Evolutionary conservation across 2,113 vertebrate species (phyloP).

Genomic region (Colinus virginianus): DNA sequence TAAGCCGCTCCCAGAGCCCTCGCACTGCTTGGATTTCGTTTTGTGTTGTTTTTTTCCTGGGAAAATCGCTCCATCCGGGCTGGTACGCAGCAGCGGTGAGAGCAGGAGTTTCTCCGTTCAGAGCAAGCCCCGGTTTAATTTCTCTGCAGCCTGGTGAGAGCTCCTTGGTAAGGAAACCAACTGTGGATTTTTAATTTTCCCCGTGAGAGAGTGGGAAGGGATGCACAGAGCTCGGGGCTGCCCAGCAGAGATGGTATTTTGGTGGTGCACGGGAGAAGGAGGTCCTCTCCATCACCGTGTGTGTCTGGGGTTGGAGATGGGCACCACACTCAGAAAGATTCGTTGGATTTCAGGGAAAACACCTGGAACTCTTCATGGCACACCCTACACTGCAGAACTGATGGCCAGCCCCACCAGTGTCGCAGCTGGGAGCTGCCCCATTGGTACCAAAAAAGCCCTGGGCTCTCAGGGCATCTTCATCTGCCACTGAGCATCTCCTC

Average conservation of each 20-base stretch:
- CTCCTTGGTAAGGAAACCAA: background rate
- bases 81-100: background rate
- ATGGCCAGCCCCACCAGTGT: accelerated
- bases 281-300: background rate
- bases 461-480: background rate
- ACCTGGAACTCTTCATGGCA: background rate
- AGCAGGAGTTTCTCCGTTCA: accelerated
- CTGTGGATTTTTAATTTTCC: background rate
- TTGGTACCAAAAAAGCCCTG: accelerated
- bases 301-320: background rate
- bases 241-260: accelerated
- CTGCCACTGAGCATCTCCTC: background rate
- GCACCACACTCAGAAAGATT: background rate
- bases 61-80: background rate
- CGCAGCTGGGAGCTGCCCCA: background rate
- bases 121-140: background rate
- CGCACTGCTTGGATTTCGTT: slow-evolving; percentile 3
- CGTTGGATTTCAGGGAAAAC: background rate
- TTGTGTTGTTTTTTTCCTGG: background rate
- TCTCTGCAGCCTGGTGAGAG: background rate
- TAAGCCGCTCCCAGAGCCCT: background rate
- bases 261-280: accelerated
- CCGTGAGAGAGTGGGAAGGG: background rate
- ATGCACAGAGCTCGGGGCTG: accelerated
- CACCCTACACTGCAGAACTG: background rate